Evolutionary conservation across 1,140 invertebrate genomes (phyloP), one percentile per base, ranked within the genome.

Genomic region (Micrasema minimum): DNA sequence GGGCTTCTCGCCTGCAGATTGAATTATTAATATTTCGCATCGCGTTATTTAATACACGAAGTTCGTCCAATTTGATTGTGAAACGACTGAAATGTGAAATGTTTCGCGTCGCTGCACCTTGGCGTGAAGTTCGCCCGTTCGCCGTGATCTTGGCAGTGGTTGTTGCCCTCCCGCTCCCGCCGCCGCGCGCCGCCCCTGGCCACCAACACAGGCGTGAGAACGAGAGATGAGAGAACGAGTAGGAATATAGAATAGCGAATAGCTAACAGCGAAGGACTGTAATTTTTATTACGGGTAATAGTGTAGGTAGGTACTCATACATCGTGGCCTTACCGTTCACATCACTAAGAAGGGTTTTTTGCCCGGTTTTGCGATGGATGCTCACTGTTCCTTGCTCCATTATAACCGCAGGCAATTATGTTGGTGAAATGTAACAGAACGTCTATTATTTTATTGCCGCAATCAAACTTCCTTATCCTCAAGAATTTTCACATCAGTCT

Each of bases 131-230:
- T 66, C 64, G 45, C 64, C 37, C 64, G 64, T 16, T 50, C 26
- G 48, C 64, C 64, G 64, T 66, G 64, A 66, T 66, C 64, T 66
- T 66, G 64, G 64, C 64, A 66, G 64, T 66, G 64, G 48, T 20
- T 37, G 45, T 18, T 38, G 14, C 64, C 64, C 64, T 18, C 18
- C 46, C 22, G 11, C 46, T 16, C 46, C 35, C 46, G 16, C 16
- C 26, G 31, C 41, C 38, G 45, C 45, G 45, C 46, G 45, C 64
- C 50, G 16, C 45, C 31, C 23, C 22, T 46, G 45, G 64, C 59
- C 20, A 41, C 9, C 59, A 38, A 41, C 41, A 41, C 12, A 48
- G 59, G 59, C 43, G 59, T 64, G 59, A 46, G 59, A 64, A 64
- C 55, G 37, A 31, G 11, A 20, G 7, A 7, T 23, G 48, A 51